Base-by-base conservation (phyloP, 2,113 vertebrate genomes). In the Callionymus lyra region DNA sequence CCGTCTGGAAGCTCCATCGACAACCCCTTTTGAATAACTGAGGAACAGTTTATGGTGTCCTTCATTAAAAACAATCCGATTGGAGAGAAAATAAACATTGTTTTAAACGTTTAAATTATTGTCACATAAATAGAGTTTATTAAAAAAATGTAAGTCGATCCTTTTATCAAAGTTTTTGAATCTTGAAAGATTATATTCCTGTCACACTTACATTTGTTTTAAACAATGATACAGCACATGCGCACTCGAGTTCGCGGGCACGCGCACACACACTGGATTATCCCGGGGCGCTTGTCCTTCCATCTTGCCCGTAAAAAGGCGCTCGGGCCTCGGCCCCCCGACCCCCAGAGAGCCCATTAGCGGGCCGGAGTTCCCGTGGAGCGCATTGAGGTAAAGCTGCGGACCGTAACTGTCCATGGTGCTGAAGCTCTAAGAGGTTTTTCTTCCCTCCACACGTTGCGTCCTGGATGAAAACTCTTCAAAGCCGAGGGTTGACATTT, bases 361-460 rank as follows among this genome's bases (percentile, higher is more conserved):
- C 54, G 47, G 42, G 39, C 44, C 38, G 13, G 57, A 57, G 53
- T 49, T 55, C 70, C 67, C 53, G 65, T 41, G 50, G 65, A 65
- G 78, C 49, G 72, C 63, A 50, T 9, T 32, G 74, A 63, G 72
- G 65, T 80, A 73, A 72, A 62, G 63, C 54, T 47, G 46, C 44
- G 45, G 3, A 61, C 64, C 52, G 79, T 45, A 82, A 69, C 86
- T 87, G 80, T 82, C 84, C 84, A 73, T 74, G 86, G 86, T 87
- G 47, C 86, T 86, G 84, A 81, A 68, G 62, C 59, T 38, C 47
- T 77, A 79, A 80, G 61, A 72, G 75, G 70, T 72, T 82, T 82
- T 74, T 75, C 72, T 53, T 6, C 11, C 16, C 11, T 1, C 40
- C 18, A 8, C 2, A 2, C 32, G 9, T 61, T 61, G 50, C 51